Base-by-base conservation (phyloP, 2,888 invertebrate genomes). In the Encarsia formosa region DNA sequence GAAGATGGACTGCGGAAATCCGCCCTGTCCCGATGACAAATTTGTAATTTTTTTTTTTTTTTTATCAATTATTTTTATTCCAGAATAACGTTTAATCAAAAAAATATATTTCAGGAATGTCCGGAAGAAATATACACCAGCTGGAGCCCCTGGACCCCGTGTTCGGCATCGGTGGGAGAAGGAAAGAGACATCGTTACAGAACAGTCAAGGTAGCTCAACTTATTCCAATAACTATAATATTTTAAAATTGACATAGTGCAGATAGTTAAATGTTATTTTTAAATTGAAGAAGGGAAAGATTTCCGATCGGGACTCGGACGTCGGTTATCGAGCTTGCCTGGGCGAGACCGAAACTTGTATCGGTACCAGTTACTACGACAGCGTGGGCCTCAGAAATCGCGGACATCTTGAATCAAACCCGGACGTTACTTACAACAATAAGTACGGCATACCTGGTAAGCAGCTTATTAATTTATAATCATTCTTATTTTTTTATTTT, bases 1-100 rank as follows among this genome's bases (percentile, higher is more conserved):
- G 24, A 48, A 24, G 22, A 37, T 11, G 13, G 56, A 57, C 8
- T 57, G 56, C 13, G 54, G 54, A 3, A 50, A 57, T 49, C 53
- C 56, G 2, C 56, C 56, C 2, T 57, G 56, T 40, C 56, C 56
- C 0, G 29, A 47, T n/a, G 49, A 49, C 9, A 22, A 20, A 18
- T 29, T 18, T 2, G 49, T 49, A 9, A 34, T 9, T 29, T 29
- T 29, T 29, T 29, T 29, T 37, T 48, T 39, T 1, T 50, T 42
- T 4, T 29, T n/a, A 16, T n/a, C n/a, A n/a, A n/a, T n/a, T 38
- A 38, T 5, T 6, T 9, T 5, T 38, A 3, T 29, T 1, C 31
- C 5, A 8, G 35, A 18, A 15, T 3, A 16, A 9, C 31, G 9
- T 1, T 31, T 19, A 20, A 13, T 20, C 18, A 18, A 13, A 20